Conservation (phyloP, 2,888 invertebrate genomes). For the Tachina lurida region DNA sequence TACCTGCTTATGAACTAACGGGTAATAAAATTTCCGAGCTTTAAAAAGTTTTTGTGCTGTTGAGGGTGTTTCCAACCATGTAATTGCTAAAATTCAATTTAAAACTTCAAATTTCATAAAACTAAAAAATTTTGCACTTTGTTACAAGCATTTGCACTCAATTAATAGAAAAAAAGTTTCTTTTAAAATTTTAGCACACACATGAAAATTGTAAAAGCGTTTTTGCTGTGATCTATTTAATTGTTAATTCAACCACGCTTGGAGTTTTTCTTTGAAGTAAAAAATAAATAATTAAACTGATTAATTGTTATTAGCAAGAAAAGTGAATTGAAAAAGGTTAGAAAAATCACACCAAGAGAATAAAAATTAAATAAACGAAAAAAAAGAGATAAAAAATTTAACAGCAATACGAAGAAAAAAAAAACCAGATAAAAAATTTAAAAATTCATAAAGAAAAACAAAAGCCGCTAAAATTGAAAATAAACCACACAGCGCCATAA, state of each 20-base stretch:
- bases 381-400: too few species aligned
- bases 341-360: too few species aligned
- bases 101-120: constrained; percentile 24
- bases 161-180: constrained; percentile 20
- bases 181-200: constrained; percentile 6
- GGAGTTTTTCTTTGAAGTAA: too few species aligned
- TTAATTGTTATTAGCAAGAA: too few species aligned
- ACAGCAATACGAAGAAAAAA: too few species aligned
- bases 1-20: not conserved
- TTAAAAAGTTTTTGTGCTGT: not conserved
- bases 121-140: constrained; percentile 58
- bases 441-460: too few species aligned
- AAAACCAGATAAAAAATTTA: too few species aligned
- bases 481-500: too few species aligned
- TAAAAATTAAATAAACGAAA: too few species aligned
- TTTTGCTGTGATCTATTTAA: not conserved
- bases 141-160: constrained; percentile 54
- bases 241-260: not conserved
- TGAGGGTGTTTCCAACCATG: constrained; percentile 22
- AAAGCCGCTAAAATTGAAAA: too few species aligned
- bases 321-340: too few species aligned
- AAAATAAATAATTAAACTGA: too few species aligned
- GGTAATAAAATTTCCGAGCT: not conserved
- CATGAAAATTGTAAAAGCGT: not conserved
- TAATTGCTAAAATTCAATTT: constrained; percentile 49